Base-by-base conservation (phyloP, 1,140 invertebrate genomes). In the Oncopodura yosiiana region DNA sequence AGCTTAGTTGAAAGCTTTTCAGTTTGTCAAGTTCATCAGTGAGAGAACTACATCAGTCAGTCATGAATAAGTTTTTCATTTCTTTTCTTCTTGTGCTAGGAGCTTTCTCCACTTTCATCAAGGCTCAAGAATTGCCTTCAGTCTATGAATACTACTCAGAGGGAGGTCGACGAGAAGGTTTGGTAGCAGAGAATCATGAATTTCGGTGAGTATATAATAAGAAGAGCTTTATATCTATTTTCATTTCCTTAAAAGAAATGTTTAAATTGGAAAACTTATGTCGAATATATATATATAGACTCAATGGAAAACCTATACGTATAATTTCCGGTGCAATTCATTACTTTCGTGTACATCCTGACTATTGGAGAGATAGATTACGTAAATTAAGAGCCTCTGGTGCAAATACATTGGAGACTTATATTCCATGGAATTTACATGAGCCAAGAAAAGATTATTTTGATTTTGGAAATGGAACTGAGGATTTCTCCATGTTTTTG, bases 401-500 rank as follows among this genome's bases (percentile, higher is more conserved):
- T 18, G 64, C 74, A 5, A 77, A 75, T 56, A 69, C 74, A 14
- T 66, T 77, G 2, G 73, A 76, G 67, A 77, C 74, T 72, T 74
- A 68, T 68, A 67, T 65, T 9, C 36, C 75, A 0, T 78, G 76
- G 76, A 78, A 78, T 64, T 59, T 76, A 3, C 76, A 78, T 60
- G 75, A 78, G 65, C 69, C 71, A n/a, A 53, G 62, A 18, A 66
- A 64, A 29, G 73, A 69, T 3, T 51, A 66, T 36, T 78, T 69
- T 58, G 70, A 75, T 56, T 77, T 77, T 63, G 69, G 69, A 1
- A 27, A 56, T 32, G 63, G 63, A 2, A 48, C 29, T n/a, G 56
- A 56, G 41, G 58, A 63, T n/a, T 53, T 65, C 49, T 66, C 66
- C 3, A 26, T 42, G 14, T 66, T 66, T 32, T 51, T 66, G 2